Conservation (phyloP, 2,888 invertebrate genomes). For the Aphrophora alni region DNA sequence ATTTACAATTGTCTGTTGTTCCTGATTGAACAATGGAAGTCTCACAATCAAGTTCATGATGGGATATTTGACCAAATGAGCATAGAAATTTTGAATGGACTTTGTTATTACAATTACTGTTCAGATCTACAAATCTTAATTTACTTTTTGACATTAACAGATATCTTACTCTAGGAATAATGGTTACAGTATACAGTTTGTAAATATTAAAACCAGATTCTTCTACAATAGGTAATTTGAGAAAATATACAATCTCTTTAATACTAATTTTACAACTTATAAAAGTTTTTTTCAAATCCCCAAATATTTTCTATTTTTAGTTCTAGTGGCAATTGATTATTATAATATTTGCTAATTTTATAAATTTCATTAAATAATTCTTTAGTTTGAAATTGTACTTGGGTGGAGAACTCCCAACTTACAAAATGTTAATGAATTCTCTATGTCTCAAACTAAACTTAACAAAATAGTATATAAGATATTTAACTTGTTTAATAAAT, state of each 20-base stretch:
- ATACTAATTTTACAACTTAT: not conserved
- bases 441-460: not conserved
- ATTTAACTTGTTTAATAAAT: not conserved
- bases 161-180: not conserved
- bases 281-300: not conserved
- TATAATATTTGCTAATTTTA: not conserved
- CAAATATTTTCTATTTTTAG: not conserved
- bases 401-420: not conserved
- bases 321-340: not conserved
- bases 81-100: not conserved
- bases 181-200: not conserved
- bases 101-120: too few species aligned
- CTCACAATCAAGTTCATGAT: not conserved
- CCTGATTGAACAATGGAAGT: not conserved
- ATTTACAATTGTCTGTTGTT: not conserved
- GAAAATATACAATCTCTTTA: not conserved
- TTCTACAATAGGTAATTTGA: not conserved
- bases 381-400: not conserved
- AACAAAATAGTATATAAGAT: not conserved
- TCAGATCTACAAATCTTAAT: too few species aligned
- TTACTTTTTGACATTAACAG: too few species aligned
- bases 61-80: too few species aligned
- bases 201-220: not conserved
- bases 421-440: too few species aligned
- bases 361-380: not conserved